These are phyloP conservation scores for Scrobipalpa costella DNA, from an alignment of 2,888 invertebrate genomes.

Conservation along the genomic window DNA sequence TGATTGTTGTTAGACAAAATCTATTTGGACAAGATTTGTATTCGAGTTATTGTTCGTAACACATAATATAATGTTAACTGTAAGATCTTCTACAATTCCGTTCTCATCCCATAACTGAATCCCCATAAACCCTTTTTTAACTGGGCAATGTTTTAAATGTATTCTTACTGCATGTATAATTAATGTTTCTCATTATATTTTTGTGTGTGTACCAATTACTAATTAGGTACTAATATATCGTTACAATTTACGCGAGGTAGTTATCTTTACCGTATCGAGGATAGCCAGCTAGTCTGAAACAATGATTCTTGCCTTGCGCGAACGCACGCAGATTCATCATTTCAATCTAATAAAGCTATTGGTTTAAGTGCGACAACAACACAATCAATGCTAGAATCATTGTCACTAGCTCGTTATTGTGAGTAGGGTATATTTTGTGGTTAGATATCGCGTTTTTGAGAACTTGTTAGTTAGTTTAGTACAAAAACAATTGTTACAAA, in stretches of 20 bases:
- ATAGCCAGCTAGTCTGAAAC: neutral
- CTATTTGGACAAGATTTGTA: conserved; percentile 61
- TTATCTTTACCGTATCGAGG: neutral
- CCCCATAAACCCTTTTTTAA: conserved; percentile 39
- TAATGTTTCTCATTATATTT: conserved; percentile 39
- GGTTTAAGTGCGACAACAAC: too few relatives aligned
- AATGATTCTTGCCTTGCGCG: neutral
- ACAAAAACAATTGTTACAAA: conserved; percentile 3
- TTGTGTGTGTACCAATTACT: conserved; percentile 3
- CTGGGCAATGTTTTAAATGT: conserved; percentile 52
- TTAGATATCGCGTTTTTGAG: neutral
- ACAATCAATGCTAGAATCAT: neutral
- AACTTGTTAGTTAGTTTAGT: neutral
- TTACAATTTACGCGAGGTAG: neutral
- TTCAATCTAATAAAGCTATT: neutral
- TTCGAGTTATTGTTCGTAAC: conserved; percentile 59
- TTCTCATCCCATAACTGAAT: conserved; percentile 31
- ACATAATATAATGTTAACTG: conserved; percentile 23
- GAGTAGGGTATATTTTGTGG: neutral
- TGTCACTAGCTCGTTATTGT: neutral
- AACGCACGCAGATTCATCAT: neutral
- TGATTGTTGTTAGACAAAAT: conserved; percentile 44
- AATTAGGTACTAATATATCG: neutral
- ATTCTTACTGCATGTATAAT: conserved; percentile 38
- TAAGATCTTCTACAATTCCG: conserved; percentile 51